Evolutionary conservation across 2,888 invertebrate genomes (phyloP).

Genomic region (Teleogryllus oceanicus): DNA sequence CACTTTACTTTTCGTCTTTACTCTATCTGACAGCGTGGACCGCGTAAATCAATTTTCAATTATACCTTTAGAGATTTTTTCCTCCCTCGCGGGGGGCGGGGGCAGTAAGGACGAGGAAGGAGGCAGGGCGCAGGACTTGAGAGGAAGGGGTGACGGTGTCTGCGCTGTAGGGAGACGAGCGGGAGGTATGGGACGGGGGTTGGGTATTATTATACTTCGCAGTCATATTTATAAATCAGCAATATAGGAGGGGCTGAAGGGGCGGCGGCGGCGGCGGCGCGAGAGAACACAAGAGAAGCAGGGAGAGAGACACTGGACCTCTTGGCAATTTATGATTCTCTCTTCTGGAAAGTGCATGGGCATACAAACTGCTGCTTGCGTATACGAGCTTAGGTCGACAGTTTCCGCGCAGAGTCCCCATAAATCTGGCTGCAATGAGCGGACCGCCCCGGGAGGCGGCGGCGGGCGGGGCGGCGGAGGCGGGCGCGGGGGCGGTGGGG

Average conservation of each 20-base stretch:
- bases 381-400: constrained; percentile 52
- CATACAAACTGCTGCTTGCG: constrained; percentile 47
- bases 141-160: constrained; percentile 21
- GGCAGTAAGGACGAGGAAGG: constrained; percentile 23
- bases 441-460: not conserved
- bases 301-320: constrained; percentile 35
- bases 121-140: not conserved
- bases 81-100: constrained; percentile 26
- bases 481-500: not conserved
- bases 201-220: constrained; percentile 47
- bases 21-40: constrained; percentile 48
- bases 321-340: constrained; percentile 41
- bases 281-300: constrained; percentile 29
- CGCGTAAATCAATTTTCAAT: constrained; percentile 54
- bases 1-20: constrained; percentile 42
- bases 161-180: constrained; percentile 20
- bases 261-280: constrained; percentile 45
- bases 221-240: constrained; percentile 54
- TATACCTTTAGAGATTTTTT: constrained; percentile 45
- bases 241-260: constrained; percentile 45
- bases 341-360: constrained; percentile 42
- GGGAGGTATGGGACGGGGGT: constrained; percentile 29
- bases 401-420: constrained; percentile 48
- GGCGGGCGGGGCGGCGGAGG: not conserved
- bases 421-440: constrained; percentile 45